Evolutionary conservation across 2,888 invertebrate species (phyloP).

Genomic region (Mylabris sibirica): DNA sequence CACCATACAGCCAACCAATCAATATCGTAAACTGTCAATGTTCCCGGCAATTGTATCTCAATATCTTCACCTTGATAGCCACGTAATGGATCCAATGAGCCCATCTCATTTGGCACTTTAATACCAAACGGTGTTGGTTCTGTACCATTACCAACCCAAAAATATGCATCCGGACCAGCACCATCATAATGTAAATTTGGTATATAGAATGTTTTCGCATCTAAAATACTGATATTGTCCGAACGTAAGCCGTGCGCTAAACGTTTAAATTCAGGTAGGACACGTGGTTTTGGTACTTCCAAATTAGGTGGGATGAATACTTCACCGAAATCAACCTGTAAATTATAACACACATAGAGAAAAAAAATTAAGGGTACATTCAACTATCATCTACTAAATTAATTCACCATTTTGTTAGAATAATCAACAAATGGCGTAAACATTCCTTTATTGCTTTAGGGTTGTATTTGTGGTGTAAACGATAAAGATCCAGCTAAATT

Average conservation of each 20-base stretch:
- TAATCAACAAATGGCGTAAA: slow-evolving; percentile 28
- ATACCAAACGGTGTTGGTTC: slow-evolving; percentile 83
- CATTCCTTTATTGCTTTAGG: slow-evolving; percentile 6
- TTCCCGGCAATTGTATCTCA: slow-evolving; percentile 85
- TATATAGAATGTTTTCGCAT: slow-evolving; percentile 91
- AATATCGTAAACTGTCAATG: slow-evolving; percentile 86
- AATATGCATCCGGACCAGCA: slow-evolving; percentile 90
- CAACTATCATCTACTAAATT: slow-evolving; percentile 24
- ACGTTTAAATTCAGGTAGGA: slow-evolving; percentile 85
- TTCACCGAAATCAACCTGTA: slow-evolving; percentile 88
- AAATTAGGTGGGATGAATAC: slow-evolving; percentile 80
- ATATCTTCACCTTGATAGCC: slow-evolving; percentile 93
- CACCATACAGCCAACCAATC: slow-evolving; percentile 94
- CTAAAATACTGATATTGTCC: slow-evolving; percentile 89
- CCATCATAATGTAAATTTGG: slow-evolving; percentile 93
- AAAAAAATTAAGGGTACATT: slow-evolving; percentile 18
- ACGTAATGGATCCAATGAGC: slow-evolving; percentile 79
- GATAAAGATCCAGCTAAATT: slow-evolving; percentile 17
- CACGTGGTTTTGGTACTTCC: slow-evolving; percentile 80
- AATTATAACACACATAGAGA: slow-evolving; percentile 20
- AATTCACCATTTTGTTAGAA: slow-evolving; percentile 33
- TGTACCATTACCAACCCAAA: slow-evolving; percentile 91
- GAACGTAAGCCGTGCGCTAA: slow-evolving; percentile 88
- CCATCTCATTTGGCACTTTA: slow-evolving; percentile 89
- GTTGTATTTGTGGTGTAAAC: slow-evolving; percentile 23